Evolutionary conservation across 2,797 vertebrate species (phyloP), one percentile per base, ranked within the genome.

Genomic region (Alosa sapidissima): DNA sequence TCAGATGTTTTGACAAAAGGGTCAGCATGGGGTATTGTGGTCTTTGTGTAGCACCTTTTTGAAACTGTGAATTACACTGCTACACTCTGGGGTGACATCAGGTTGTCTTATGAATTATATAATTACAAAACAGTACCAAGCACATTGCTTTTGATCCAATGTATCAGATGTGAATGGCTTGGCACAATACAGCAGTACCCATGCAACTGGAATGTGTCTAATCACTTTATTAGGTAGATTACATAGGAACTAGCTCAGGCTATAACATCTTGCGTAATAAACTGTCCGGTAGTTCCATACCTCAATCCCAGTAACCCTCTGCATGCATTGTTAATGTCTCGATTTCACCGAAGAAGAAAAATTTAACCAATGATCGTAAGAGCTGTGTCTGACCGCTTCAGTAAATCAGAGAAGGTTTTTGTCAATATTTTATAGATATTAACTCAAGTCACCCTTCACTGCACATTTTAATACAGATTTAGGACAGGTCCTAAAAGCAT

Each of bases 201-300:
- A 47, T 72, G 13, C 72, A 16, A 2, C 14, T 78, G 72, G 72
- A 78, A 78, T 78, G 72, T 78, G 16, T 78, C 33, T 75, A 78
- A 78, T 19, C 41, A 47, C 16, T 78, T 78, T 78, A 78, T 78
- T 47, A 78, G 21, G 58, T 62, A 62, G 72, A 78, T 78, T 47
- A 47, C 41, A 78, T 19, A 47, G 72, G 41, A 47, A 21, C 72
- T 19, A 47, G 14, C 14, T 16, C 5, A 47, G 14, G 72, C 19
- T 14, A 47, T 78, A 78, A 78, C 6, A 21, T 21, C 16, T 78
- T 78, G 5, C 16, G 16, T 41, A 78, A 78, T 19, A 78, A 62
- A 2, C 6, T 62, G 58, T 24, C 58, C n/a, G 58, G n/a, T 21
- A 8, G 9, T 6, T 6, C 58, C 21, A n/a, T 62, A 62, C 7